Conservation (phyloP, 2,797 vertebrate species). For the Rhinophrynus dorsalis region DNA sequence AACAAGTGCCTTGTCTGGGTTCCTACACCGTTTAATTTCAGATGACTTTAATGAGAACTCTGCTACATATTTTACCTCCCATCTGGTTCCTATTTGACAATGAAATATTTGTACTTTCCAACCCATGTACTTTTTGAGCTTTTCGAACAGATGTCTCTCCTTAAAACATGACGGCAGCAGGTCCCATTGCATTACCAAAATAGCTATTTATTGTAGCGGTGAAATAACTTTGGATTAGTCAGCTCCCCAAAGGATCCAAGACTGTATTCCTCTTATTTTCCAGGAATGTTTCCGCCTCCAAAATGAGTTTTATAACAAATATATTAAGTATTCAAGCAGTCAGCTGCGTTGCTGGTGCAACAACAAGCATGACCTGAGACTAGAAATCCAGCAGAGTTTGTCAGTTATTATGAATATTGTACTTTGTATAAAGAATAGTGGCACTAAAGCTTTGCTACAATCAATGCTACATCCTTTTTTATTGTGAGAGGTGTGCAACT, state of each 20-base stretch:
- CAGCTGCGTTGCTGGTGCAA: too few species aligned
- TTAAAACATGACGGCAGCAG: constrained; percentile 59
- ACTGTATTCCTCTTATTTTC: too few species aligned
- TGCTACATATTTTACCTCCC: constrained; percentile 75
- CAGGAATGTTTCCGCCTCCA: too few species aligned
- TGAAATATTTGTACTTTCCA: constrained; percentile 75
- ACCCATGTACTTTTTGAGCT: constrained; percentile 63
- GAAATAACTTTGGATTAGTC: constrained; percentile 22
- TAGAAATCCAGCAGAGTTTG: too few species aligned
- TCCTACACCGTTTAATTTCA: constrained; percentile 71
- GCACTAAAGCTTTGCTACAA: too few species aligned
- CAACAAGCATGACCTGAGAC: too few species aligned
- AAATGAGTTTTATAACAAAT: too few species aligned
- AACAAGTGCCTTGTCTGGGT: constrained; percentile 65
- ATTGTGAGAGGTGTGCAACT: too few species aligned
- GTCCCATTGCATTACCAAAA: constrained; percentile 53
- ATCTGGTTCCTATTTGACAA: constrained; percentile 82
- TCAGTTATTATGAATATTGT: too few species aligned
- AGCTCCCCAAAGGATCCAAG: not conserved
- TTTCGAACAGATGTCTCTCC: constrained; percentile 77
- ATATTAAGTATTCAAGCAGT: too few species aligned
- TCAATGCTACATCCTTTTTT: too few species aligned
- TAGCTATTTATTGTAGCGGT: constrained; percentile 15
- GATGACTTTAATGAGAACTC: constrained; percentile 76
- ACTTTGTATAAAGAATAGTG: too few species aligned